Percentiles rank a stretch among this genome's conserved stretches.
Evolutionary conservation across 2,797 vertebrate species (phyloP).

Genomic region (Oreochromis grahami): DNA sequence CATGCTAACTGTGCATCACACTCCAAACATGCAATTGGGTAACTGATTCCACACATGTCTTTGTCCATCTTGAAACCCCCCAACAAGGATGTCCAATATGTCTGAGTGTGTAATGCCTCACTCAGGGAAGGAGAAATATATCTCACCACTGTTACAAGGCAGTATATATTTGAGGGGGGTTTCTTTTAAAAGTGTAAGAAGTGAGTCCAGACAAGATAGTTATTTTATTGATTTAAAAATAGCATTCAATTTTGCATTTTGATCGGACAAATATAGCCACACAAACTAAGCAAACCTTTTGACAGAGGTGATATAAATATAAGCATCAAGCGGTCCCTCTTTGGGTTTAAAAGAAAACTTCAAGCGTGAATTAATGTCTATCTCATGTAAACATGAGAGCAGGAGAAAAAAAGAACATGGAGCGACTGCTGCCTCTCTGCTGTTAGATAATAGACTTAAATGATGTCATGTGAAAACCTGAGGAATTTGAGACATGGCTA

Average conservation of each 20-base stretch:
- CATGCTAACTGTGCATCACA: conserved; percentile 71
- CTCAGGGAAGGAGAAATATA: conserved; percentile 57
- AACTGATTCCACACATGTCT: conserved; percentile 82
- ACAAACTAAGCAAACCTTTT: not conserved
- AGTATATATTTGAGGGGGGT: conserved; percentile 28
- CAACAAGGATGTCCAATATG: conserved; percentile 57
- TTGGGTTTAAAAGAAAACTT: conserved; percentile 15
- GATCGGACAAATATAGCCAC: not conserved
- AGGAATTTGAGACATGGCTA: conserved; percentile 75
- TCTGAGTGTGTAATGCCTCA: conserved; percentile 61
- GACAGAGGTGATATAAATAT: not conserved
- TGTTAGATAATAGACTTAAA: conserved; percentile 71
- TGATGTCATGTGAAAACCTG: conserved; percentile 79
- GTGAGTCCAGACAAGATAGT: not conserved
- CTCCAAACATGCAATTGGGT: conserved; percentile 63
- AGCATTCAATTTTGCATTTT: not conserved
- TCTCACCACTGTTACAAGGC: conserved; percentile 42
- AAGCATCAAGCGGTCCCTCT: not conserved
- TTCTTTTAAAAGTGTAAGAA: not conserved
- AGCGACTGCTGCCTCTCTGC: conserved; percentile 49
- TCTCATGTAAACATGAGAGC: conserved; percentile 39
- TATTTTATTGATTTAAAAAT: not conserved
- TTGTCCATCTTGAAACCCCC: conserved; percentile 69
- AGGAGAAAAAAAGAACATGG: conserved; percentile 13
- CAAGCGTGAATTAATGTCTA: conserved; percentile 14